Percentiles rank a stretch among this genome's conserved stretches.
Evolutionary conservation across 2,888 invertebrate species (phyloP).

Genomic region (Choristoneura rosaceana): DNA sequence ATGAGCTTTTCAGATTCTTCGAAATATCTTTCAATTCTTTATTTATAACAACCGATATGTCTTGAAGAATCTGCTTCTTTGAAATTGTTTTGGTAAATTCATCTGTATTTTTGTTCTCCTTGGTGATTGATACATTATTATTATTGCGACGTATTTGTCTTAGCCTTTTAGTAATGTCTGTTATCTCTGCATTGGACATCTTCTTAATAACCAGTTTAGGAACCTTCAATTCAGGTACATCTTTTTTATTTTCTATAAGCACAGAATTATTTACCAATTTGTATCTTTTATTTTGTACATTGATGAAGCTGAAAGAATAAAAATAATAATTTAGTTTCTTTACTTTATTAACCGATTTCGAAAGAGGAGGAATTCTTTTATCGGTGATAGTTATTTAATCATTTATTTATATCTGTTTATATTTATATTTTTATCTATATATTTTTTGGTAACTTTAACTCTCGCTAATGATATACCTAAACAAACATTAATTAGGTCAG

Average conservation of each 20-base stretch:
- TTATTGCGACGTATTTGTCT: background rate
- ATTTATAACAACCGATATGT: background rate
- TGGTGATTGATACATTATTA: background rate
- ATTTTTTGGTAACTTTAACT: no score
- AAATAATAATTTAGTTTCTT: background rate
- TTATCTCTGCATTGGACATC: background rate
- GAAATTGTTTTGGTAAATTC: background rate
- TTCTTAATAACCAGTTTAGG: background rate
- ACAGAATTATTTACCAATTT: background rate
- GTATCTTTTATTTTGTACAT: background rate
- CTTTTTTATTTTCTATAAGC: background rate
- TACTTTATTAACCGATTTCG: no score
- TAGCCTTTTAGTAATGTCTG: background rate
- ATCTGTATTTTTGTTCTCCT: background rate
- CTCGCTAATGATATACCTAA: no score
- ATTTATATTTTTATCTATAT: no score
- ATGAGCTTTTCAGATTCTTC: background rate
- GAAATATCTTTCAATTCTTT: background rate
- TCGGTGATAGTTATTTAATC: no score
- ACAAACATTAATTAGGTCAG: no score
- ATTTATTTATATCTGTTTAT: no score
- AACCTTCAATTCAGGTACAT: background rate
- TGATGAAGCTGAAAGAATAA: background rate
- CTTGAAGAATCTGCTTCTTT: background rate
- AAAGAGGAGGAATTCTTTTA: no score